Base-by-base conservation (phyloP, 2,888 invertebrate species). In the Pollenia angustigena region DNA sequence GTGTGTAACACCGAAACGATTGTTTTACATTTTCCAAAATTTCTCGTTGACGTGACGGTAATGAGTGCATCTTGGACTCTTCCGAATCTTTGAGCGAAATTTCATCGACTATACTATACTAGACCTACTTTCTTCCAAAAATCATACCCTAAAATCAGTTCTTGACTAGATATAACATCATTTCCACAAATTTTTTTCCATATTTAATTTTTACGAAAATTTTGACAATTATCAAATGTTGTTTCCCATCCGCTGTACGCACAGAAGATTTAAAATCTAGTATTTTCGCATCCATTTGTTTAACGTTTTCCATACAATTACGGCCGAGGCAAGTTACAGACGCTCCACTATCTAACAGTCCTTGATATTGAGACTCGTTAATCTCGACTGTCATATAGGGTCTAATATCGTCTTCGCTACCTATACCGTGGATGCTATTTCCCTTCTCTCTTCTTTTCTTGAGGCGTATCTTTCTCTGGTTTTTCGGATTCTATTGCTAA, bases 341-440 rank as follows among this genome's bases (percentile, higher is more conserved):
- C 10, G 48, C 48, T 50, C 48, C 48, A 50, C 48, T 50, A 14
- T 50, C 48, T 12, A 50, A 50, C 12, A 50, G 14, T 1, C 48
- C 48, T 50, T 14, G 48, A 1, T 12, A 50, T 4, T 50, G 11
- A 14, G 14, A 10, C 1, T 14, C 48, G 1, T 50, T 4, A 12
- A 50, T 50, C 14, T 50, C 14, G 14, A 50, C 48, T 4, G 11
- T 4, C 48, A 50, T 50, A 14, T 50, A 50, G 10, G 48, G 14
- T 14, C 48, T 50, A 60, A 74, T 46, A 60, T 58, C 16, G 48
- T n/a, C n/a, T n/a, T n/a, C n/a, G n/a, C n/a, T n/a, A n/a, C n/a
- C n/a, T n/a, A n/a, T n/a, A n/a, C n/a, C n/a, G n/a, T n/a, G n/a
- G n/a, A n/a, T n/a, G n/a, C n/a, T n/a, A n/a, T n/a, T n/a, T n/a